Conservation (phyloP, 1,140 invertebrate species). For the Caerostris darwini region DNA sequence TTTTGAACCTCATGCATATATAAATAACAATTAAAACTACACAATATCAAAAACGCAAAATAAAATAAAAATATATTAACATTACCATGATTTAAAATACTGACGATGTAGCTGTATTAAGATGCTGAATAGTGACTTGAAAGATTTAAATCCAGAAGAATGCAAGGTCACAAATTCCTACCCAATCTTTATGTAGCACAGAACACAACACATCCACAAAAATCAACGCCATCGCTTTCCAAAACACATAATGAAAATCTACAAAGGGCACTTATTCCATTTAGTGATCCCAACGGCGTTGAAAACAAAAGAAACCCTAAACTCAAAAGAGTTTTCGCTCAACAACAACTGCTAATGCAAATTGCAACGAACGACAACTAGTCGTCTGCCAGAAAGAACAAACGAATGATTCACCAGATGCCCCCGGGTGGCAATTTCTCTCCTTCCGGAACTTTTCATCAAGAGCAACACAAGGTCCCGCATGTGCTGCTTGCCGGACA, state of each 20-base stretch:
- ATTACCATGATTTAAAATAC: too few species aligned
- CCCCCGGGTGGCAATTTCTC: conserved; percentile 11
- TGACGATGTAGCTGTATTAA: too few species aligned
- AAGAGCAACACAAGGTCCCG: conserved; percentile 26
- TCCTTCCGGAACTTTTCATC: conserved; percentile 46
- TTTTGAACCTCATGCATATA: too few species aligned
- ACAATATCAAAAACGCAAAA: too few species aligned
- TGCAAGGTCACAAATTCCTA: neutral
- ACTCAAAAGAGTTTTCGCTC: neutral
- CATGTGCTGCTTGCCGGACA: neutral
- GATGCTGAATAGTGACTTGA: neutral
- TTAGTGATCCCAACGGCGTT: neutral
- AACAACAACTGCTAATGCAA: conserved; percentile 1
- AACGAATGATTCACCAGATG: conserved; percentile 8
- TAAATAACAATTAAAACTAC: too few species aligned
- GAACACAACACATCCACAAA: neutral
- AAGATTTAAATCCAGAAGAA: neutral
- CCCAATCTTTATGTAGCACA: neutral
- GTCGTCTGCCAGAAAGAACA: neutral
- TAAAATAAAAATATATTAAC: too few species aligned
- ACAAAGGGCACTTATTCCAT: neutral
- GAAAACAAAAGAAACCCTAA: neutral
- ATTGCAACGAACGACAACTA: neutral
- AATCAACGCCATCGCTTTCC: neutral
- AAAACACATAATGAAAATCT: neutral